A percentile compares a stretch with the other conserved stretches of the same genome.
These are phyloP conservation scores for Candidula unifasciata DNA, from an alignment of 2,888 invertebrate species.

Conservation along the genomic window DNA sequence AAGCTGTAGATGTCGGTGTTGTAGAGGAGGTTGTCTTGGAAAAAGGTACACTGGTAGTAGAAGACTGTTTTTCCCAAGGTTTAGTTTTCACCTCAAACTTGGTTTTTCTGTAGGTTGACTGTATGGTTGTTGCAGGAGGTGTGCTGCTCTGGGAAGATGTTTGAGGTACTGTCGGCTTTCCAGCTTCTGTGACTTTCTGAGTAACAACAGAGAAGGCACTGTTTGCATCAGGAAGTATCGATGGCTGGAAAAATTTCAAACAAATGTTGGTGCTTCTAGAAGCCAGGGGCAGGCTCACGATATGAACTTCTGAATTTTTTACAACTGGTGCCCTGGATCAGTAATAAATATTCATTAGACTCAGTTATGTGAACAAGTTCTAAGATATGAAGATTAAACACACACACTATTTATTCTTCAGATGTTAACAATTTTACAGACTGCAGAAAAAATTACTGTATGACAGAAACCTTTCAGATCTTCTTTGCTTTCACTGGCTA, in stretches of 20 bases:
- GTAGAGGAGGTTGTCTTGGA: background rate
- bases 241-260: constrained; percentile 71
- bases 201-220: background rate
- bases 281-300: constrained; percentile 73
- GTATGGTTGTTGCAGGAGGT: background rate
- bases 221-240: background rate
- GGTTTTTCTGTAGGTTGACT: background rate
- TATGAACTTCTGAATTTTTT: constrained; percentile 65
- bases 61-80: constrained; percentile 10
- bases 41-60: background rate
- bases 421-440: background rate
- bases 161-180: background rate
- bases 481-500: too few relatives aligned
- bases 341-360: background rate
- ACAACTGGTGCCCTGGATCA: constrained; percentile 61
- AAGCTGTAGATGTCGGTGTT: constrained; percentile 17
- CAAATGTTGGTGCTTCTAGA: constrained; percentile 70
- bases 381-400: background rate
- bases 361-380: background rate
- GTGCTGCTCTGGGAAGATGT: background rate
- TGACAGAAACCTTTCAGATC: too few relatives aligned
- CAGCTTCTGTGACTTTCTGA: background rate
- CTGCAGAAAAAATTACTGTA: too few relatives aligned
- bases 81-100: background rate
- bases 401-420: background rate